Conservation (phyloP, 2,113 vertebrate species). For the Semnornis frantzii region DNA sequence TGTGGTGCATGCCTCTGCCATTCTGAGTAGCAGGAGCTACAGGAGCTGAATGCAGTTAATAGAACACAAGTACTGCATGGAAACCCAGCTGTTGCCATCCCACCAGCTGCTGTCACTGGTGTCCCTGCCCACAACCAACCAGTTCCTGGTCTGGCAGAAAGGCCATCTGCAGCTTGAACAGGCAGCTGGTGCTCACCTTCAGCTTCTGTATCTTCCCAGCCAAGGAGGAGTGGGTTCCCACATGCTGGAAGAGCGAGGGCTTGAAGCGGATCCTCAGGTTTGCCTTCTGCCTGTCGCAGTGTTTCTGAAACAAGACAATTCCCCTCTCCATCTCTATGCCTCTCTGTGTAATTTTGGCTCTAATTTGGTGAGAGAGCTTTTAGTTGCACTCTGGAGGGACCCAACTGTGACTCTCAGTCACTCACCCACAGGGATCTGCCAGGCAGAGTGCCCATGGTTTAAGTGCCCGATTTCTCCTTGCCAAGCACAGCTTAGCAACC, state of each 20-base stretch:
- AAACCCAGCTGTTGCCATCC: not conserved
- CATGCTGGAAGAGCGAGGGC: conserved; percentile 96
- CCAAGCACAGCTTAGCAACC: not conserved
- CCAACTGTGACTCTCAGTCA: rapidly evolving
- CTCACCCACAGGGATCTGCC: not conserved
- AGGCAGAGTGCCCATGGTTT: not conserved
- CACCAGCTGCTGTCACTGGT: not conserved
- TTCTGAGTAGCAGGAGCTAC: not conserved
- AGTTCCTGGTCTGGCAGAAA: not conserved
- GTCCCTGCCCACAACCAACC: not conserved
- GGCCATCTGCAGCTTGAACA: not conserved
- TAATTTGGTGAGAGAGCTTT: not conserved
- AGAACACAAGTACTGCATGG: not conserved
- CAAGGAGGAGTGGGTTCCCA: conserved; percentile 96
- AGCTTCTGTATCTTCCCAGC: conserved; percentile 98
- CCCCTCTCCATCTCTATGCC: not conserved
- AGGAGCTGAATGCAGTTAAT: not conserved
- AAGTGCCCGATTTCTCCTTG: not conserved
- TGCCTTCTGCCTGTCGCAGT: conserved; percentile 97
- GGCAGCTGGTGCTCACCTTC: conserved; percentile 80
- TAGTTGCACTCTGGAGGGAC: not conserved
- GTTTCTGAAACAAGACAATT: conserved; percentile 82
- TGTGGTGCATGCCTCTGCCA: not conserved
- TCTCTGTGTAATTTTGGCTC: not conserved
- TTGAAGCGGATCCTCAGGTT: conserved; percentile 98